Percentiles rank a stretch among this genome's conserved stretches.
Evolutionary conservation across 2,888 invertebrate species (phyloP).

Genomic region (Maniola hyperantus): DNA sequence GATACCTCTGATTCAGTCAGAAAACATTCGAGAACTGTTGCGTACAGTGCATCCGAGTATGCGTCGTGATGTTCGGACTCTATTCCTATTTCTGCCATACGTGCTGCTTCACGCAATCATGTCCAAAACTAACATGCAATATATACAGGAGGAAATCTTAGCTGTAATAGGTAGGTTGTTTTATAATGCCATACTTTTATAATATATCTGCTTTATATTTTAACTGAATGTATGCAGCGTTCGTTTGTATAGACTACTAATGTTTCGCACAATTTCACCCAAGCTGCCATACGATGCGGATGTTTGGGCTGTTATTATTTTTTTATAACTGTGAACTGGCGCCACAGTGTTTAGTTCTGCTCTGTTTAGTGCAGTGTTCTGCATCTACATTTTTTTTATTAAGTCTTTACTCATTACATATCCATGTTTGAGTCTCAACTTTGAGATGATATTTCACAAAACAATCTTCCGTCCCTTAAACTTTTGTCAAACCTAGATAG

Average conservation of each 20-base stretch:
- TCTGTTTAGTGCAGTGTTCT: no score
- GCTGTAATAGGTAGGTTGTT: constrained; percentile 67
- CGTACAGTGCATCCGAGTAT: constrained; percentile 89
- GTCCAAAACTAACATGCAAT: constrained; percentile 70
- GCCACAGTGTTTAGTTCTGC: no score
- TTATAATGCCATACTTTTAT: background rate
- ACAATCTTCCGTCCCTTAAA: no score
- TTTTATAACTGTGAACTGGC: no score
- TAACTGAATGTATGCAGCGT: background rate
- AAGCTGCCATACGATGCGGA: no score
- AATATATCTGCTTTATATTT: background rate
- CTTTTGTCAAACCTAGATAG: background rate
- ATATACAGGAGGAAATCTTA: constrained; percentile 70
- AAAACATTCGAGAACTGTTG: constrained; percentile 83
- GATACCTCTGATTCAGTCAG: constrained; percentile 83
- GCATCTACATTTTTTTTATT: no score
- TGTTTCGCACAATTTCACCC: no score
- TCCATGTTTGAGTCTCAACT: background rate
- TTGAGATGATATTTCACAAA: no score
- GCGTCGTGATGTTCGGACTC: constrained; percentile 86
- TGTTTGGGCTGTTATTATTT: no score
- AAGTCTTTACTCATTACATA: no score
- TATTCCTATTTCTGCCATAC: constrained; percentile 89
- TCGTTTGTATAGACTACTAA: no score
- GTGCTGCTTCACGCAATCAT: constrained; percentile 86